Evolutionary conservation across 1,140 invertebrate species (phyloP).

Genomic region (Papilio machaon): DNA sequence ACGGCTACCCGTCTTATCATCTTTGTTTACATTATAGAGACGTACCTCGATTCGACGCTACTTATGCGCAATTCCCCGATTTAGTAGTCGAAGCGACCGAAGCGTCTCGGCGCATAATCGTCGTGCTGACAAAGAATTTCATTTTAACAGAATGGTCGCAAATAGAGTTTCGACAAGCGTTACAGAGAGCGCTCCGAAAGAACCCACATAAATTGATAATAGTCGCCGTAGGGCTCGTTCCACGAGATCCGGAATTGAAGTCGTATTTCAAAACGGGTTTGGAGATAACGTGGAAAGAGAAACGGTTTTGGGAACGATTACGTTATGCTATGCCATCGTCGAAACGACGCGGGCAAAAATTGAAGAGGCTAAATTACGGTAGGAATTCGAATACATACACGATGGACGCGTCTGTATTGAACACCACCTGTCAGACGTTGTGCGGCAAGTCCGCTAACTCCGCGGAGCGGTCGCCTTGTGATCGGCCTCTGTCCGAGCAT

Average conservation of each 20-base stretch:
- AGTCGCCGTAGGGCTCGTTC: conserved; percentile 90
- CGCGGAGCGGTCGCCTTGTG: conserved; percentile 80
- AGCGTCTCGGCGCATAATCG: conserved; percentile 89
- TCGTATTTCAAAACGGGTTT: conserved; percentile 94
- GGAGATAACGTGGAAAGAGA: conserved; percentile 92
- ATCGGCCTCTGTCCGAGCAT: conserved; percentile 89
- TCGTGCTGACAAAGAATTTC: conserved; percentile 91
- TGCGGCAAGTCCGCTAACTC: conserved; percentile 75
- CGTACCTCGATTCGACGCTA: conserved; percentile 91
- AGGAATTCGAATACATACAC: conserved; percentile 84
- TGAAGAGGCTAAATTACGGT: conserved; percentile 83
- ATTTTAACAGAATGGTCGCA: conserved; percentile 93
- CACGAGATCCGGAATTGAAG: conserved; percentile 92
- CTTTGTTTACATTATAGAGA: conserved; percentile 93
- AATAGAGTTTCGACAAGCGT: conserved; percentile 89
- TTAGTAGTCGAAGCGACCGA: conserved; percentile 94
- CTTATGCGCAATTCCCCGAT: conserved; percentile 86
- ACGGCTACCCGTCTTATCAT: conserved; percentile 86
- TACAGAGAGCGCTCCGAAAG: conserved; percentile 92
- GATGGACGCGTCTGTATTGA: conserved; percentile 83
- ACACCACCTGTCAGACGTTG: conserved; percentile 81
- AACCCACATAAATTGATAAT: conserved; percentile 92
- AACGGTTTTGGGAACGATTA: conserved; percentile 95
- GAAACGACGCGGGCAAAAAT: conserved; percentile 84
- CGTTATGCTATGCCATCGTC: conserved; percentile 92